Base-by-base conservation (phyloP, 2,888 invertebrate genomes). In the Agrotis puta region DNA sequence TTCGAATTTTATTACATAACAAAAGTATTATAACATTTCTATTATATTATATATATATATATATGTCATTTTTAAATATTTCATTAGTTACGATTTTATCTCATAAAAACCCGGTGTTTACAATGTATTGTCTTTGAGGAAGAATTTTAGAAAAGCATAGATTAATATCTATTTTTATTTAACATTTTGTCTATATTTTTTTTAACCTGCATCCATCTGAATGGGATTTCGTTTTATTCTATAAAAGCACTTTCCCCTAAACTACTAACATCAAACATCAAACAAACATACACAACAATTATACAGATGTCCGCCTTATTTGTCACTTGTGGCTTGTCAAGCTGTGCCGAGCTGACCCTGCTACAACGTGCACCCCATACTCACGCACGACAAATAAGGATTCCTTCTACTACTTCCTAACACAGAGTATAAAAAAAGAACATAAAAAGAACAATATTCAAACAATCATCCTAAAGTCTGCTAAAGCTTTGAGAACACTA, bases 221-320 rank as follows among this genome's bases (percentile, higher is more conserved):
- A 85, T 80, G 85, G 81, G 85, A 81, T 76, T 80, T 83, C 81
- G 76, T 86, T 83, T 88, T 88, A 85, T 82, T 92, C 94, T 95
- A 94, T 92, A 93, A 94, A 95, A 95, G 94, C 95, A 95, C 94
- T 95, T 94, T 89, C 88, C 87, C 86, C 94, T 95, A 95, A 88
- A 82, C 91, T 93, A 93, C 94, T 87, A 90, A 95, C 95, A 95
- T 86, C 95, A 93, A 95, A 95, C 95, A 94, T 93, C 92, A 95
- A 95, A 95, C 91, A 91, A 95, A 94, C 90, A 88, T 87, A 86
- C 74, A 87, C 75, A 76, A 79, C 78, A 77, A 59, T 53, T 62
- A 54, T 79, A 70, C 50, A 51, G 45, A 51, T 27, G 18, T 43
- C 62, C 54, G 45, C 14, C 66, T 64, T 58, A 73, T 68, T 63